Percentiles rank a stretch among this genome's conserved stretches.
These are phyloP conservation scores for Sinosuthora webbiana DNA, from an alignment of 2,113 vertebrate species.

Conservation along the genomic window DNA sequence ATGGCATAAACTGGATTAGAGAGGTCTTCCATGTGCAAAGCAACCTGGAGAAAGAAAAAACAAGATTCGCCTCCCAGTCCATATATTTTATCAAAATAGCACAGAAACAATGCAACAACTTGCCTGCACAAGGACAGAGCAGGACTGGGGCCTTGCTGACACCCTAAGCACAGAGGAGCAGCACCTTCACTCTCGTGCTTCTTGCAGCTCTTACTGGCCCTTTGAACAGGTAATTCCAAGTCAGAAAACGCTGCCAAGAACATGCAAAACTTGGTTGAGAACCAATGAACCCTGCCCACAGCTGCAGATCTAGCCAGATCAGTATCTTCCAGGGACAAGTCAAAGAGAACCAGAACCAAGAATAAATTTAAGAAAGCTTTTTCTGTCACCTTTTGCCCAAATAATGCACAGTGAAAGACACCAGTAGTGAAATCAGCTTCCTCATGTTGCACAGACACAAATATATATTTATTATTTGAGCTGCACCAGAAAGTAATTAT, in stretches of 20 bases:
- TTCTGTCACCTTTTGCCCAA: background rate
- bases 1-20: background rate
- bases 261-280: background rate
- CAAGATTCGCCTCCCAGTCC: background rate
- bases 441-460: background rate
- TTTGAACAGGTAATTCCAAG: background rate
- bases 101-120: background rate
- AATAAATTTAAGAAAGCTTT: background rate
- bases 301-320: background rate
- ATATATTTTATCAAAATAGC: background rate
- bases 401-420: background rate
- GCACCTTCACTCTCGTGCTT: background rate
- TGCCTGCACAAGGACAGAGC: background rate
- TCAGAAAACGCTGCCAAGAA: background rate
- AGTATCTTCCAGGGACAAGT: background rate
- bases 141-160: background rate
- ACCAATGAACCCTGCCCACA: background rate
- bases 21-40: background rate
- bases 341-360: background rate
- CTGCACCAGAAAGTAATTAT: background rate
- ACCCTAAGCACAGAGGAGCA: background rate
- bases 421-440: background rate
- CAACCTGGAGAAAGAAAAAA: background rate
- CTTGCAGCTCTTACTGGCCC: background rate
- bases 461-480: background rate